Conservation (phyloP, 2,113 vertebrate species). For the Heterochromis multidens region DNA sequence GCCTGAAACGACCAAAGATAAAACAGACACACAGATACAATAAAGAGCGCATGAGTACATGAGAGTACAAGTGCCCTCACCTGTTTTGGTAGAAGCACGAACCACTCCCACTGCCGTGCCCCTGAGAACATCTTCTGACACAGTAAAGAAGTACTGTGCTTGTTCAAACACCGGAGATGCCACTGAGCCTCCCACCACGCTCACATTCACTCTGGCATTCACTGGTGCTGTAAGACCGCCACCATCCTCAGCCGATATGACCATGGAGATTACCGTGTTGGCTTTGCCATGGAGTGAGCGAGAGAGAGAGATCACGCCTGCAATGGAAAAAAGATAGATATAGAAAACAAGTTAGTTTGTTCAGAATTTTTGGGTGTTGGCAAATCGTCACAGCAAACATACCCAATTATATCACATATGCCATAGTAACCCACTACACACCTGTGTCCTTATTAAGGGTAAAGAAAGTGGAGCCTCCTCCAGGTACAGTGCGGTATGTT, state of each 20-base stretch:
- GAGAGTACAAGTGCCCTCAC: slow-evolving; percentile 35
- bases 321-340: not conserved
- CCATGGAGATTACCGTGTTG: slow-evolving; percentile 88
- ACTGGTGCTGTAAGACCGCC: slow-evolving; percentile 84
- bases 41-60: not conserved
- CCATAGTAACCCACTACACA: slow-evolving; percentile 48
- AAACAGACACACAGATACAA: not conserved
- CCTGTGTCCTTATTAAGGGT: slow-evolving; percentile 93
- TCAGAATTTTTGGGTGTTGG: too few species aligned
- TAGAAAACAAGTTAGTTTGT: not conserved
- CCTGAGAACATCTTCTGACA: slow-evolving; percentile 84
- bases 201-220: slow-evolving; percentile 89
- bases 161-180: slow-evolving; percentile 89
- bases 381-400: not conserved
- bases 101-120: slow-evolving; percentile 85
- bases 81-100: slow-evolving; percentile 76
- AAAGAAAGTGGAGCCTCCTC: slow-evolving; percentile 85
- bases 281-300: slow-evolving; percentile 87
- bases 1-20: not conserved
- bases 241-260: slow-evolving; percentile 87
- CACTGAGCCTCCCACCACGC: slow-evolving; percentile 86
- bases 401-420: not conserved
- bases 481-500: slow-evolving; percentile 82
- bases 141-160: slow-evolving; percentile 89
- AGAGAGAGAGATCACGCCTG: slow-evolving; percentile 89